These are phyloP conservation scores for Barypeithes pellucidus DNA, from an alignment of 2,888 invertebrate genomes.

Conservation along the genomic window DNA sequence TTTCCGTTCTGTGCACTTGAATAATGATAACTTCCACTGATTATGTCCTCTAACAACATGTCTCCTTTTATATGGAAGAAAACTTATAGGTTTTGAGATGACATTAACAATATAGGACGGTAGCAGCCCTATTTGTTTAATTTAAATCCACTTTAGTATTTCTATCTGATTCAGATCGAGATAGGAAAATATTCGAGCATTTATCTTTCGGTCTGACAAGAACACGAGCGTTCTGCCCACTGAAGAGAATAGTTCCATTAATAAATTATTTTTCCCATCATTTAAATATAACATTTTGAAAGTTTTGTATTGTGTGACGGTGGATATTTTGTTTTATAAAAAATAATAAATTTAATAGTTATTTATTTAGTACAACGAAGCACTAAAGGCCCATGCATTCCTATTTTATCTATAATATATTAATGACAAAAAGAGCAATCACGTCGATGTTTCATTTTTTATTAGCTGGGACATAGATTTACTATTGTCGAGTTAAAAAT, in stretches of 20 bases:
- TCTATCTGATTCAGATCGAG: conserved; percentile 1
- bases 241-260: neutral
- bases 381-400: neutral
- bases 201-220: conserved; percentile 11
- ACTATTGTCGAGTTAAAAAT: no score
- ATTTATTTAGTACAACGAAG: neutral
- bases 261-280: conserved; percentile 13
- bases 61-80: no score
- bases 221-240: conserved; percentile 8
- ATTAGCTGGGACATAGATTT: no score
- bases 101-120: neutral
- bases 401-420: neutral
- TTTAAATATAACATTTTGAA: neutral
- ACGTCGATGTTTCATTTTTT: no score
- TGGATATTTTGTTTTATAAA: neutral
- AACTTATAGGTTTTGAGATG: no score
- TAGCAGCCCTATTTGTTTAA: conserved; percentile 1
- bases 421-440: no score
- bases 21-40: no score
- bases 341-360: conserved; percentile 6
- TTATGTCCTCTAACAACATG: no score
- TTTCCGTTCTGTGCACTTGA: no score
- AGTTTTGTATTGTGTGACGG: neutral
- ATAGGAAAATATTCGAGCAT: neutral
- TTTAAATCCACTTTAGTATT: neutral